Percentiles rank a stretch among this genome's conserved stretches.
phyloP scores from a whole-genome alignment of 2,888 invertebrate species.

The Furcula furcula region DNA sequence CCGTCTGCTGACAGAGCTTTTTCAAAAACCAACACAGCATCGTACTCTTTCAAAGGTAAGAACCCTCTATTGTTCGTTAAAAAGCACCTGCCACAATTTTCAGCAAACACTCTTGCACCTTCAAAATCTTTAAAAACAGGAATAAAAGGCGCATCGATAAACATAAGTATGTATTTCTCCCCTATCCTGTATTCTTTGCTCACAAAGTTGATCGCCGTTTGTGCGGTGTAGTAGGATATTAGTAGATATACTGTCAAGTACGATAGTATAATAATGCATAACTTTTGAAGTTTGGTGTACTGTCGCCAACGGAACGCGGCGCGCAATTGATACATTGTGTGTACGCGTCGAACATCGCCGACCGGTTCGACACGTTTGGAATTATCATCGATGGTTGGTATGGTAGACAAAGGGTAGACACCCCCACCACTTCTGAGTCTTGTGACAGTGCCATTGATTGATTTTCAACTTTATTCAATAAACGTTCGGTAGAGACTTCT shows the following conservation, averaged over 20 bases:
- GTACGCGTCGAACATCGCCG: constrained; percentile 37
- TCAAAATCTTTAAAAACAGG: constrained; percentile 44
- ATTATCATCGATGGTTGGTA: neutral
- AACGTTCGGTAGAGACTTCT: too few relatives aligned
- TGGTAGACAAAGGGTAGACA: too few relatives aligned
- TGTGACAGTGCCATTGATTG: too few relatives aligned
- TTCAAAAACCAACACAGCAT: constrained; percentile 40
- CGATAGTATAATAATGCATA: constrained; percentile 35
- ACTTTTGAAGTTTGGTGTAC: constrained; percentile 45
- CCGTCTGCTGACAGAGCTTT: too few relatives aligned
- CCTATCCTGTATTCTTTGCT: constrained; percentile 46
- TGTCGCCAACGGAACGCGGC: constrained; percentile 52
- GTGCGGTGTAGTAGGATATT: constrained; percentile 35
- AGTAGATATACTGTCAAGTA: constrained; percentile 43
- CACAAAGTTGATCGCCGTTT: constrained; percentile 38
- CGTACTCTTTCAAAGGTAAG: constrained; percentile 50
- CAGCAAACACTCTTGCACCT: constrained; percentile 44
- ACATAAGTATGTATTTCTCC: constrained; percentile 48
- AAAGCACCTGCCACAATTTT: constrained; percentile 49
- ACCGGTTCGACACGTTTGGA: constrained; percentile 44
- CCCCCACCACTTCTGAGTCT: too few relatives aligned
- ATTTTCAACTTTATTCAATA: too few relatives aligned
- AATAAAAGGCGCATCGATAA: constrained; percentile 34
- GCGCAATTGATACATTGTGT: constrained; percentile 22
- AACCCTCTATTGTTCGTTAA: constrained; percentile 58